Conservation (phyloP, 2,888 invertebrate genomes). For the Nephrotoma guestfalica region DNA sequence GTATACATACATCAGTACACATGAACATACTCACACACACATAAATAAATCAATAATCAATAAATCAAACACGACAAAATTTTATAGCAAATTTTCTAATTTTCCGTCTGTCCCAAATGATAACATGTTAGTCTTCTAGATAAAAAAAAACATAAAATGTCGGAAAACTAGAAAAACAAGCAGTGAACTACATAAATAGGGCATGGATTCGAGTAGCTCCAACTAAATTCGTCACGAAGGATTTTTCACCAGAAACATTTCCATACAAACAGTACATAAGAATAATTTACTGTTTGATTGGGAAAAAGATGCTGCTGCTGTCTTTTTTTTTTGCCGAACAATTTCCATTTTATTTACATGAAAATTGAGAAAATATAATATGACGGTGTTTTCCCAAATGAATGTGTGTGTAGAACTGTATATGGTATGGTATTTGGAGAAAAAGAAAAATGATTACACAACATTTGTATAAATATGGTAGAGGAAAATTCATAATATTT, state of each 20-base stretch:
- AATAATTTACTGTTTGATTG: not conserved
- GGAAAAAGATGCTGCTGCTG: not conserved
- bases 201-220: not conserved
- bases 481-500: not conserved
- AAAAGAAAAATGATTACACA: not conserved
- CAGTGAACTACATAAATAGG: not conserved
- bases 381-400: not conserved
- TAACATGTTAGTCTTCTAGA: not conserved
- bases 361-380: not conserved
- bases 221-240: not conserved
- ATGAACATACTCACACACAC: not conserved
- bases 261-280: not conserved
- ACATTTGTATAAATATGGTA: too few species aligned
- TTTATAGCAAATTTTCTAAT: not conserved
- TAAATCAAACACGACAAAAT: not conserved
- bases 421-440: not conserved
- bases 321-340: not conserved
- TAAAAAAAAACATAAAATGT: not conserved
- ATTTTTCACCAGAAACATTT: not conserved
- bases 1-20: not conserved
- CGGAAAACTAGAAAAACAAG: not conserved
- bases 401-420: not conserved
- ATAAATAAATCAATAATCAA: not conserved
- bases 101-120: not conserved
- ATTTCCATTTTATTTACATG: not conserved